These are phyloP conservation scores for Latrodectus hesperus DNA, from an alignment of 2,888 invertebrate species.

Conservation along the genomic window DNA sequence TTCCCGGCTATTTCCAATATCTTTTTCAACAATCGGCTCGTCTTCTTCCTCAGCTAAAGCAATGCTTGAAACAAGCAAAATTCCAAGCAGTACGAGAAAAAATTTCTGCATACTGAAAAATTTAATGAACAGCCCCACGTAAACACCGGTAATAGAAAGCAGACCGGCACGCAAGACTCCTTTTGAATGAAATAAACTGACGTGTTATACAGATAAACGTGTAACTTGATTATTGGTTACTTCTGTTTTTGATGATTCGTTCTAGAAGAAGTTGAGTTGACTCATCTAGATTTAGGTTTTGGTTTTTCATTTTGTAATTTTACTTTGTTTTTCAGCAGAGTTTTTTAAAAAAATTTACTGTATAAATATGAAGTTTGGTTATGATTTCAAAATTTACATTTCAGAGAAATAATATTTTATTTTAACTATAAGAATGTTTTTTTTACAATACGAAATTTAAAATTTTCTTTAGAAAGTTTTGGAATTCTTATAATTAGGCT, in stretches of 20 bases:
- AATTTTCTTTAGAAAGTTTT: no score
- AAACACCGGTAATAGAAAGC: conserved; percentile 32
- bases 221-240: conserved; percentile 40
- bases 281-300: background rate
- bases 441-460: no score
- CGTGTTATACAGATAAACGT: conserved; percentile 54
- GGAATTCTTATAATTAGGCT: no score
- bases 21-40: conserved; percentile 79
- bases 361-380: no score
- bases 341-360: no score
- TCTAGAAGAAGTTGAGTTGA: conserved; percentile 13
- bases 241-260: background rate
- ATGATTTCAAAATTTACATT: no score
- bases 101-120: conserved; percentile 45
- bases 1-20: conserved; percentile 76
- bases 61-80: conserved; percentile 32
- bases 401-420: no score
- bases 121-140: background rate
- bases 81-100: conserved; percentile 25
- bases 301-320: no score
- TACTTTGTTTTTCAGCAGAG: no score
- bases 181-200: conserved; percentile 59
- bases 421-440: no score
- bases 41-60: conserved; percentile 82
- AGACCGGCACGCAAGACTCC: conserved; percentile 1